Percentiles rank a stretch among this genome's conserved stretches.
Conservation (phyloP, 2,797 vertebrate genomes). For the Thamnophis elegans region DNA sequence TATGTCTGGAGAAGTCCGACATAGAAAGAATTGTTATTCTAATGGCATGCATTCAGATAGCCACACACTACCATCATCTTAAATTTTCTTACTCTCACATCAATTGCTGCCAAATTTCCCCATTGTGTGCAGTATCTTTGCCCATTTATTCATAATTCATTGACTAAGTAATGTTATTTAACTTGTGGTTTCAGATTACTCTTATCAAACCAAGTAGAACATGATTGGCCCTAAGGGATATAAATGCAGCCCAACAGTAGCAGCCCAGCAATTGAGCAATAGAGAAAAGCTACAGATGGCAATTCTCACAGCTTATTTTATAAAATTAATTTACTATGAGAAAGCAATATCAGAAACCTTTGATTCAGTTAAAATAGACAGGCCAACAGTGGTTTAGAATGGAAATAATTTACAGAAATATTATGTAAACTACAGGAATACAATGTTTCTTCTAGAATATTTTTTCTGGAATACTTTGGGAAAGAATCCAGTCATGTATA, state of each 20-base stretch:
- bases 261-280: not conserved
- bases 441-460: not conserved
- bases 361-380: not conserved
- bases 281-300: not conserved
- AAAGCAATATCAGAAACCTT: not conserved
- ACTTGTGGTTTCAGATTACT: not conserved
- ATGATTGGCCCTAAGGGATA: not conserved
- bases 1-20: not conserved
- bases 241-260: not conserved
- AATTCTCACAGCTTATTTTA: not conserved
- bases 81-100: not conserved
- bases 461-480: not conserved
- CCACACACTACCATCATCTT: not conserved
- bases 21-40: not conserved
- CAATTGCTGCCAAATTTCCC: not conserved
- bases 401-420: not conserved
- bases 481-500: not conserved
- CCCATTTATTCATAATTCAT: not conserved
- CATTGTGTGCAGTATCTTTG: not conserved
- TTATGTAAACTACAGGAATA: not conserved
- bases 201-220: not conserved
- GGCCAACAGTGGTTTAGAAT: not conserved
- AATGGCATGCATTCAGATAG: not conserved
- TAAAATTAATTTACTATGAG: not conserved
- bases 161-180: not conserved